phyloP scores from a whole-genome alignment of 1,140 invertebrate genomes.

The Galendromus occidentalis region DNA sequence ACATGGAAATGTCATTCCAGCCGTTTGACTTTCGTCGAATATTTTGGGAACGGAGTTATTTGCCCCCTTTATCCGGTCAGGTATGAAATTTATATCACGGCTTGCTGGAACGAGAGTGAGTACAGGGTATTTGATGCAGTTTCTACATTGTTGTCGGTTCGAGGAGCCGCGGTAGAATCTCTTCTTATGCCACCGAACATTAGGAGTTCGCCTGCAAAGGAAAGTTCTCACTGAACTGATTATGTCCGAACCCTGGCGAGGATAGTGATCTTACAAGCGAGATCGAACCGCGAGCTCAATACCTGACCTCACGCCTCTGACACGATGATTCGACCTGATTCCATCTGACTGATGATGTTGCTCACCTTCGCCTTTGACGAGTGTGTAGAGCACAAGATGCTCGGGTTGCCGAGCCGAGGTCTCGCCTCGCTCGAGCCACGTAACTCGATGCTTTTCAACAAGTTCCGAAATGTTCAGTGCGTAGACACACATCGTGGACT shows the following conservation, averaged over 20 bases:
- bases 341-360: not conserved
- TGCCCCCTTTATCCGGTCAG: too few relatives aligned
- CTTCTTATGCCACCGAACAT: not conserved
- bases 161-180: not conserved
- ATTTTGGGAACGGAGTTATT: too few relatives aligned
- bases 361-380: conserved; percentile 5
- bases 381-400: conserved; percentile 7
- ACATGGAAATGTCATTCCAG: too few relatives aligned
- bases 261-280: not conserved
- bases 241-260: not conserved
- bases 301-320: not conserved
- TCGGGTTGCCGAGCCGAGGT: not conserved
- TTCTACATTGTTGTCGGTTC: not conserved
- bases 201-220: not conserved
- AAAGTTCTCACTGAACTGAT: not conserved
- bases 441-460: not conserved
- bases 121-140: not conserved
- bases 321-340: not conserved
- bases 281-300: not conserved
- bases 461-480: not conserved
- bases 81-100: not conserved
- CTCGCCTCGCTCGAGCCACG: not conserved
- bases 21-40: too few relatives aligned
- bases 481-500: conserved; percentile 2
- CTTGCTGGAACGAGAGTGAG: not conserved